Conservation (phyloP, 2,797 vertebrate genomes). For the Valencia hispanica region DNA sequence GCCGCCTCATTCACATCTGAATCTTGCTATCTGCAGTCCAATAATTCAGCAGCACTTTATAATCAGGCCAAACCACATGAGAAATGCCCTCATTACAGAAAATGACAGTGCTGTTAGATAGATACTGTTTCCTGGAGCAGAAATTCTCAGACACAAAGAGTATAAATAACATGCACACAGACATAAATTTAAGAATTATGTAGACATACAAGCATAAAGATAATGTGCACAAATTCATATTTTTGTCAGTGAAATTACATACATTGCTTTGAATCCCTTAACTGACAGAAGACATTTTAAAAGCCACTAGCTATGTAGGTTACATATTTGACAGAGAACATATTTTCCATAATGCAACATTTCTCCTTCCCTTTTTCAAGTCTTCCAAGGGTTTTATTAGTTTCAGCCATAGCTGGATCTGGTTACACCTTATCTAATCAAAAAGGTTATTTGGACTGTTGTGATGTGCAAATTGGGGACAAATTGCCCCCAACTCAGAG, state of each 20-base stretch:
- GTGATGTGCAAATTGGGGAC: constrained; percentile 6
- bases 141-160: constrained; percentile 27
- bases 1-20: constrained; percentile 7
- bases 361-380: constrained; percentile 3
- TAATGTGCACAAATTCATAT: neutral
- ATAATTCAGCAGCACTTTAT: constrained; percentile 49
- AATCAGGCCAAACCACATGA: constrained; percentile 63
- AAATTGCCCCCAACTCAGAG: constrained; percentile 24
- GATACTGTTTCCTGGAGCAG: constrained; percentile 40
- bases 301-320: neutral
- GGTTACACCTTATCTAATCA: constrained; percentile 31
- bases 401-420: constrained; percentile 19
- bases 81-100: constrained; percentile 69
- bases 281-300: neutral
- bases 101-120: constrained; percentile 49
- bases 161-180: constrained; percentile 20
- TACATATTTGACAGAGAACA: constrained; percentile 2
- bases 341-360: constrained; percentile 10
- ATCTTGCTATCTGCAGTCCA: constrained; percentile 24
- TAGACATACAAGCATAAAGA: constrained; percentile 4
- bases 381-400: constrained; percentile 8
- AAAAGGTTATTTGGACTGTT: constrained; percentile 21
- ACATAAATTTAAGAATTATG: constrained; percentile 25
- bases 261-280: neutral
- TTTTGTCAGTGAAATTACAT: constrained; percentile 8